These are phyloP conservation scores for Aphelinus certus DNA, from an alignment of 1,140 invertebrate genomes.

Conservation along the genomic window DNA sequence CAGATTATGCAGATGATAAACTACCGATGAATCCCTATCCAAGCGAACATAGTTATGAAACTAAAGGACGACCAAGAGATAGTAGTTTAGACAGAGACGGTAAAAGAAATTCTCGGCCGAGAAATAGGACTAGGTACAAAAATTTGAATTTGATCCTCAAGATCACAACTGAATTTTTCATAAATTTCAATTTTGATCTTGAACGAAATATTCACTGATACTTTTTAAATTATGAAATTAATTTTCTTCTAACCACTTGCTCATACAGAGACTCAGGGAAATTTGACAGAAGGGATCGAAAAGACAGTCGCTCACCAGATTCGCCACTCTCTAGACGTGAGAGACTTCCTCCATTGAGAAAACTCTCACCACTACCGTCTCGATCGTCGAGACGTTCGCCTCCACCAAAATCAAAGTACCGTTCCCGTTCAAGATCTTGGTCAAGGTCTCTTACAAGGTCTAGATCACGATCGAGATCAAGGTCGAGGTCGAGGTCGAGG, in stretches of 20 bases:
- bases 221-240: no score
- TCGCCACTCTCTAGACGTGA: conserved; percentile 39
- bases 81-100: conserved; percentile 55
- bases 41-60: conserved; percentile 50
- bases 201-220: no score
- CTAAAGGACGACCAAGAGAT: conserved; percentile 48
- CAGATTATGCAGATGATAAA: conserved; percentile 45
- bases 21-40: conserved; percentile 49
- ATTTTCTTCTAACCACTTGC: no score
- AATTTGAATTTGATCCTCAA: no score
- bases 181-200: no score
- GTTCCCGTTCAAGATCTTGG: conserved; percentile 45
- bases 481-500: conserved; percentile 45
- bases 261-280: conserved; percentile 17
- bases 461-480: conserved; percentile 44
- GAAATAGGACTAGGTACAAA: conserved; percentile 45
- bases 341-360: conserved; percentile 40
- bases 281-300: conserved; percentile 29
- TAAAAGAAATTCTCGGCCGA: conserved; percentile 44
- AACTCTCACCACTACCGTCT: conserved; percentile 33
- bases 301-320: conserved; percentile 25
- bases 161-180: no score
- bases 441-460: conserved; percentile 47
- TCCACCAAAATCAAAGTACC: conserved; percentile 33
- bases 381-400: conserved; percentile 40